Evolutionary conservation across 2,888 invertebrate genomes (phyloP), one percentile per base, ranked within the genome.

Genomic region (Archips crataeganus): DNA sequence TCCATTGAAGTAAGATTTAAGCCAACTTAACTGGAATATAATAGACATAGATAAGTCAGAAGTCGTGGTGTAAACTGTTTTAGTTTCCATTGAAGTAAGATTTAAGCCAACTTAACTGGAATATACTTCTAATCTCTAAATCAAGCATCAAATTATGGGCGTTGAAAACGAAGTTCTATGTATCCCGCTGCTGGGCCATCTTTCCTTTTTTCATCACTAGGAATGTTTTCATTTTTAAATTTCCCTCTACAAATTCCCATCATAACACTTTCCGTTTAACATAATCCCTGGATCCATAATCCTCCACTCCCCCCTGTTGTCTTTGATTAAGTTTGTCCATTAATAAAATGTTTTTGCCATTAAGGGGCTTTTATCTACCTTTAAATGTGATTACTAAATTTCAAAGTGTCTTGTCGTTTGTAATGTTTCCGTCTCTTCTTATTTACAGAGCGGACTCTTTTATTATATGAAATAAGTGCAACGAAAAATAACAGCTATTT

Each of bases 291-390:
- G 62, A 39, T 49, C 23, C 34, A 32, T 68, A 66, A 68, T 68
- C 63, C 8, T 67, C 36, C 54, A 36, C 36, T 64, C 49, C 63
- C 63, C 11, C 34, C 32, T 57, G 62, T 68, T 67, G 47, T 57
- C 49, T 70, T 73, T 73, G 68, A 68, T 64, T 73, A 68, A 68
- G 49, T 73, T 63, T 34, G 49, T 73, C 72, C 72, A 73, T 73
- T 73, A 42, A 68, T 68, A 63, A 73, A 68, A 32, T 63, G 59
- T 63, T 23, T 49, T 39, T 36, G 57, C 42, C 63, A 57, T 73
- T 39, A 73, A 39, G 47, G 49, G 49, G 36, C 15, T 47, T 36
- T 62, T 49, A 72, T 63, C 32, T 32, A 47, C 67, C 72, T 68
- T 59, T 54, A 59, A 49, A 57, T 47, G 23, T 63, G 63, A 69